phyloP scores from a whole-genome alignment of 2,888 invertebrate species.

The Octodonta nipae region DNA sequence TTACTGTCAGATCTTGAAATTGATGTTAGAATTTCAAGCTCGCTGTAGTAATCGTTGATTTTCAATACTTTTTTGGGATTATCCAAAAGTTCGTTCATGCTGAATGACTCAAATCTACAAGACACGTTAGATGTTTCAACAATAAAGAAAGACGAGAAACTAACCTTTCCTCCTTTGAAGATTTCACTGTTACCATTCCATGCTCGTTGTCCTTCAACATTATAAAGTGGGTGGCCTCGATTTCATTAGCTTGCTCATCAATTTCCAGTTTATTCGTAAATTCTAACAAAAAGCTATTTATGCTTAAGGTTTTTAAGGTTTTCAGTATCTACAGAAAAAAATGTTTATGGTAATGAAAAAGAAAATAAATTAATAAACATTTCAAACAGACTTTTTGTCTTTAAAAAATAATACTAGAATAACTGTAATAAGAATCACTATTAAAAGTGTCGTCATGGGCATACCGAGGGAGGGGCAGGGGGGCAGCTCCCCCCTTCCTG shows the following conservation, averaged over 20 bases:
- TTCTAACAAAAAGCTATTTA: slow-evolving; percentile 51
- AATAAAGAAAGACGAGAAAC: not conserved
- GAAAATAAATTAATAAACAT: no score
- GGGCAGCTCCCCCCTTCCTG: no score
- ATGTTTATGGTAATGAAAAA: no score
- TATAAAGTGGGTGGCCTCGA: slow-evolving; percentile 50
- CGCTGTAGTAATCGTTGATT: slow-evolving; percentile 20
- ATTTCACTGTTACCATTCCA: slow-evolving; percentile 42
- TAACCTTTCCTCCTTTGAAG: slow-evolving; percentile 48
- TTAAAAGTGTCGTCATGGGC: no score
- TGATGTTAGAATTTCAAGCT: slow-evolving; percentile 12
- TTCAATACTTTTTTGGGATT: slow-evolving; percentile 53
- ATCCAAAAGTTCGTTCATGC: slow-evolving; percentile 50
- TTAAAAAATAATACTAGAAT: no score
- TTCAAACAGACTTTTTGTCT: no score
- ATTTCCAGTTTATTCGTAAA: slow-evolving; percentile 49
- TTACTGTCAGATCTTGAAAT: slow-evolving; percentile 28
- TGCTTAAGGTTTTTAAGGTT: slow-evolving; percentile 60
- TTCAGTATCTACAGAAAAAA: slow-evolving; percentile 40
- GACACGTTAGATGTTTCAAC: not conserved
- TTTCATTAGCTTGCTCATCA: slow-evolving; percentile 45
- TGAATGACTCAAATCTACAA: slow-evolving; percentile 43
- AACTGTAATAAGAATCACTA: no score
- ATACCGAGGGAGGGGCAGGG: no score
- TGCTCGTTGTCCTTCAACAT: slow-evolving; percentile 48